Evolutionary conservation across 2,113 vertebrate genomes (phyloP), one percentile per base, ranked within the genome.

Genomic region (Globicephala melas): DNA sequence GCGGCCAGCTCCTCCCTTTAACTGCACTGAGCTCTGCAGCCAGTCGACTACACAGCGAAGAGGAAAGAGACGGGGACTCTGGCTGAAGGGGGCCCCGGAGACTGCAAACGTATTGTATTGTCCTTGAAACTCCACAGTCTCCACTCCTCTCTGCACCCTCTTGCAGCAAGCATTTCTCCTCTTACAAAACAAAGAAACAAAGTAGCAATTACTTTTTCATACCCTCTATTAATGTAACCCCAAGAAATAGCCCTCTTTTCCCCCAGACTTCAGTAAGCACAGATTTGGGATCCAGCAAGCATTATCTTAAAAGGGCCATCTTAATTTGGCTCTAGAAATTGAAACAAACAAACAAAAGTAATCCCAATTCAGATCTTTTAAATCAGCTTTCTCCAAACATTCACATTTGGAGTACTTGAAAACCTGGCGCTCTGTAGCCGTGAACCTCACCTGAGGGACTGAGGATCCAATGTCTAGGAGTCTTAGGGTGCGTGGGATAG

Each of bases 161-260:
- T 25, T 6, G 15, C 17, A 91, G 36, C 11, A 76, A 93, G 8
- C 11, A 68, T 71, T 77, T 76, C 33, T 91, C 31, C 25, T 60
- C 53, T 70, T 73, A 68, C 28, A 71, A 67, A 80, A 83, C 25
- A 94, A 95, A 50, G 21, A 77, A 83, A 74, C 53, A 77, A 89
- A 95, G 41, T 20, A 4, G 12, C 60, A 50, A 82, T 93, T 91
- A 44, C 71, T 93, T 96, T 76, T 80, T 82, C 44, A 95, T 26
- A 44, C 26, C 21, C 14, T 89, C 8, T 76, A 63, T 44, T 58
- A 74, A 73, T 38, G 11, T 63, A 76, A 97, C 58, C 36, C 77
- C 41, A 65, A 53, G 26, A 86, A 88, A 84, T 1, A 79, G 20
- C 12, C 6, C 23, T 6, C 6, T 53, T 21, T 47, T 1, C 17